Evolutionary conservation across 1,140 invertebrate species (phyloP).

Genomic region (Scaptodrosophila lebanonensis): DNA sequence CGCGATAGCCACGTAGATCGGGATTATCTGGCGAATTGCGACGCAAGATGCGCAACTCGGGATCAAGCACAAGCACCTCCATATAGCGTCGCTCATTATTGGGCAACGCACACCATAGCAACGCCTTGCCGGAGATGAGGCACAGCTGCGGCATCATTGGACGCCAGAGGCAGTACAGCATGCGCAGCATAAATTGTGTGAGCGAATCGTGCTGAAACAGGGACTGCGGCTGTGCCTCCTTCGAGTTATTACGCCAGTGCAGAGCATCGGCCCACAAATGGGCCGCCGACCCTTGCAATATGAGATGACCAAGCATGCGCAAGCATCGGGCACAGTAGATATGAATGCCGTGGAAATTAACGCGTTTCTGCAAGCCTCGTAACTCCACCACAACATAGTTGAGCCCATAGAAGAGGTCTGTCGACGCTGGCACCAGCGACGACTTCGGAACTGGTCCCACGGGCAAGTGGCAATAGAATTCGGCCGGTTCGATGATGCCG

Average conservation of each 20-base stretch:
- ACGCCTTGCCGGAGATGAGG: slow-evolving; percentile 27
- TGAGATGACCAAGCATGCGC: slow-evolving; percentile 36
- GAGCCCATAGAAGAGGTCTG: slow-evolving; percentile 59
- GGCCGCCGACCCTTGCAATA: slow-evolving; percentile 38
- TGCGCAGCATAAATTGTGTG: slow-evolving; percentile 39
- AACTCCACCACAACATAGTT: slow-evolving; percentile 53
- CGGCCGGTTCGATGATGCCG: slow-evolving; percentile 54
- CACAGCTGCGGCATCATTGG: slow-evolving; percentile 19
- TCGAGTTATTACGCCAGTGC: background rate
- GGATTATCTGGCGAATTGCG: slow-evolving; percentile 2
- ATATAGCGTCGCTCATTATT: slow-evolving; percentile 40
- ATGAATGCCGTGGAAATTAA: slow-evolving; percentile 26
- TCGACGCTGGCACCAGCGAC: slow-evolving; percentile 28
- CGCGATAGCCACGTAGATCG: slow-evolving; percentile 25
- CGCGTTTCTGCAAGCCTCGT: background rate
- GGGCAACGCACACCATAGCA: slow-evolving; percentile 40
- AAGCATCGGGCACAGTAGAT: slow-evolving; percentile 61
- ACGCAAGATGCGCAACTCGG: slow-evolving; percentile 47
- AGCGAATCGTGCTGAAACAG: slow-evolving; percentile 41
- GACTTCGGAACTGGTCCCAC: background rate
- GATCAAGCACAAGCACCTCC: slow-evolving; percentile 57
- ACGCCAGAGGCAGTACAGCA: slow-evolving; percentile 38
- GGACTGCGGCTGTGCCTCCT: background rate
- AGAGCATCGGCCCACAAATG: slow-evolving; percentile 63
- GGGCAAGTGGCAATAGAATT: slow-evolving; percentile 68